Percentiles rank a stretch among this genome's conserved stretches.
phyloP scores from a whole-genome alignment of 2,888 invertebrate genomes.

The Timema cristinae region DNA sequence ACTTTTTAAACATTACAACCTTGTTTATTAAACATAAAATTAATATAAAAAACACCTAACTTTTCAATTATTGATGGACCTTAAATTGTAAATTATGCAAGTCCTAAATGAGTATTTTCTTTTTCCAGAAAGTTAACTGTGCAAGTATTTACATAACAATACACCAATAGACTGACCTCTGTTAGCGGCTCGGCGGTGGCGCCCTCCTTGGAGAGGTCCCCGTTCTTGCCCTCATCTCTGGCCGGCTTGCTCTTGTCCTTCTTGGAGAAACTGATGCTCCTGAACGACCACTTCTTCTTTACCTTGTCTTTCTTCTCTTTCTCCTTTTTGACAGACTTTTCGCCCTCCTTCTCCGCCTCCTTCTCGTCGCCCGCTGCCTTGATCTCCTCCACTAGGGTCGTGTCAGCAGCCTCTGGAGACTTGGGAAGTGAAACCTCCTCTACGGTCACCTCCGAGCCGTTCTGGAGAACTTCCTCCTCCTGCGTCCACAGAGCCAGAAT shows the following conservation, averaged over 20 bases:
- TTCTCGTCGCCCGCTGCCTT: slow-evolving; percentile 10
- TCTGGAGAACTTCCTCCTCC: slow-evolving; percentile 57
- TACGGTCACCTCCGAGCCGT: slow-evolving; percentile 64
- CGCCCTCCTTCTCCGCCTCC: slow-evolving; percentile 32
- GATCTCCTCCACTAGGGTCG: slow-evolving; percentile 18
- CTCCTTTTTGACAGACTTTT: slow-evolving; percentile 38
- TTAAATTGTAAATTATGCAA: too few species aligned
- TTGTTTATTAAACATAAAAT: too few species aligned
- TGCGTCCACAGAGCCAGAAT: too few species aligned
- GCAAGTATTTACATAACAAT: too few species aligned
- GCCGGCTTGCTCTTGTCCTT: slow-evolving; percentile 83
- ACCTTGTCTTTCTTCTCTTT: slow-evolving; percentile 47
- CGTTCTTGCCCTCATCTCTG: slow-evolving; percentile 59
- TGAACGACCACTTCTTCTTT: slow-evolving; percentile 88
- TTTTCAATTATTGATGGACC: too few species aligned
- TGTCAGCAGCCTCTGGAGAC: not conserved
- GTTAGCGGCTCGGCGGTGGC: slow-evolving; percentile 47
- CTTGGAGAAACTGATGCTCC: slow-evolving; percentile 81
- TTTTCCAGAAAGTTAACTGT: too few species aligned
- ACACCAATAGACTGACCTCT: slow-evolving; percentile 62
- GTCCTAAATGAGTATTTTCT: too few species aligned
- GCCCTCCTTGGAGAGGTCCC: slow-evolving; percentile 52
- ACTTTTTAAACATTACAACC: too few species aligned
- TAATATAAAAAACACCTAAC: too few species aligned
- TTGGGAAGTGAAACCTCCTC: slow-evolving; percentile 49